Conservation (phyloP, 2,113 vertebrate genomes). For the Rhinoderma darwinii region DNA sequence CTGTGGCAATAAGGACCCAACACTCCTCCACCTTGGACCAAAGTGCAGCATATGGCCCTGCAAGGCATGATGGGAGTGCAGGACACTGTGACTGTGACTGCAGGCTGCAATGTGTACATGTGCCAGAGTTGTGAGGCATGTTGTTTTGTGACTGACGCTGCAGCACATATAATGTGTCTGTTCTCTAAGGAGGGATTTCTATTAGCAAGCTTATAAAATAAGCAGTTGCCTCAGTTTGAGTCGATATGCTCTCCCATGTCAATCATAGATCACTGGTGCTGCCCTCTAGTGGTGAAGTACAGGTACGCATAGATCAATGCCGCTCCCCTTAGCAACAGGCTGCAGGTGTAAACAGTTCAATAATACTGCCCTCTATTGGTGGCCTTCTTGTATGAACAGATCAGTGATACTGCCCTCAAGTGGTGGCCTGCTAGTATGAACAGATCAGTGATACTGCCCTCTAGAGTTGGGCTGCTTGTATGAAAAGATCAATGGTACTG, state of each 20-base stretch:
- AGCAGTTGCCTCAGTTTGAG: background rate
- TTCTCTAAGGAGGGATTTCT: background rate
- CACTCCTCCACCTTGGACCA: conserved; percentile 41
- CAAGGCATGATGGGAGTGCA: background rate
- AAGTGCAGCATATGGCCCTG: conserved; percentile 25
- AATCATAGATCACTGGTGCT: background rate
- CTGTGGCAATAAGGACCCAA: conserved; percentile 41
- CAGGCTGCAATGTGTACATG: background rate
- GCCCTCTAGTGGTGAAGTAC: background rate
- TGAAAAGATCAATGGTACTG: background rate
- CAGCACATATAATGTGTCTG: background rate
- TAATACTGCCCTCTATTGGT: background rate
- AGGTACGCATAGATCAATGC: background rate
- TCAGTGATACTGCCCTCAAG: background rate
- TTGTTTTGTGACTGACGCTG: background rate
- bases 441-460: background rate
- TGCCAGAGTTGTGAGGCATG: background rate
- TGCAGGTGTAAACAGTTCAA: background rate
- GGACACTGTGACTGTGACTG: background rate
- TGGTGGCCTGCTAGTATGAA: background rate
- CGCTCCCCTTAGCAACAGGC: background rate
- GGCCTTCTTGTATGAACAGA: background rate
- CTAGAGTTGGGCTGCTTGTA: background rate
- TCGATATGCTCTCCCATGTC: background rate
- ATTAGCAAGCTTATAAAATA: background rate